A percentile compares a stretch with the other conserved stretches of the same genome.
Evolutionary conservation across 2,113 vertebrate species (phyloP).

Genomic region (Axis porcinus): DNA sequence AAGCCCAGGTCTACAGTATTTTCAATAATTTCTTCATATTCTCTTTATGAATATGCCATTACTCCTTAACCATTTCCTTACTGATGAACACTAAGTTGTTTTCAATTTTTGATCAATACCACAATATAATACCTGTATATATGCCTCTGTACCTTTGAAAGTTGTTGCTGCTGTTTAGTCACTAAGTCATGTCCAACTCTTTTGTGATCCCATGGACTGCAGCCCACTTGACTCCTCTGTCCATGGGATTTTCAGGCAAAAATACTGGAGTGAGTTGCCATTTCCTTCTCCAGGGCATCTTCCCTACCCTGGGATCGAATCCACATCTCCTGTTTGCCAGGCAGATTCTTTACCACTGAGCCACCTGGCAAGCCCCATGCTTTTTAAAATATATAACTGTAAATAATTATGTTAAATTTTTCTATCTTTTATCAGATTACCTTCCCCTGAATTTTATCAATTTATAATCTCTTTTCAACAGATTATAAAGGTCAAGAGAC

Average conservation of each 20-base stretch:
- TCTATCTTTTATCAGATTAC: neutral
- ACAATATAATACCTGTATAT: neutral
- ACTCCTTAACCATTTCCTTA: neutral
- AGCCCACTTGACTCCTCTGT: too few relatives aligned
- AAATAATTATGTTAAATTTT: neutral
- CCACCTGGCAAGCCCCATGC: too few relatives aligned
- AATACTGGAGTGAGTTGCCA: too few relatives aligned
- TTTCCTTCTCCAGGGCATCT: too few relatives aligned
- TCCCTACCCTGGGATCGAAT: too few relatives aligned
- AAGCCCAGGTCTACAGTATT: neutral
- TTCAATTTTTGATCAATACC: neutral
- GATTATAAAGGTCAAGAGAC: neutral
- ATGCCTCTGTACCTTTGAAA: neutral
- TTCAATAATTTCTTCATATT: neutral
- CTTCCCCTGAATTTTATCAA: neutral
- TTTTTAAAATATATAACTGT: neutral
- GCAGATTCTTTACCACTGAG: too few relatives aligned
- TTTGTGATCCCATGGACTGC: too few relatives aligned
- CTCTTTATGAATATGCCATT: neutral
- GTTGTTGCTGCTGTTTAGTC: too few relatives aligned
- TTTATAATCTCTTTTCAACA: neutral
- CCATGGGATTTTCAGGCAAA: too few relatives aligned
- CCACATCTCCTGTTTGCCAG: too few relatives aligned
- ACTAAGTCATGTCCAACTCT: too few relatives aligned
- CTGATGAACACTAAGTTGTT: neutral